A percentile compares a stretch with the other conserved stretches of the same genome.
Conservation (phyloP, 2,888 invertebrate species). For the Girardia tigrina region DNA sequence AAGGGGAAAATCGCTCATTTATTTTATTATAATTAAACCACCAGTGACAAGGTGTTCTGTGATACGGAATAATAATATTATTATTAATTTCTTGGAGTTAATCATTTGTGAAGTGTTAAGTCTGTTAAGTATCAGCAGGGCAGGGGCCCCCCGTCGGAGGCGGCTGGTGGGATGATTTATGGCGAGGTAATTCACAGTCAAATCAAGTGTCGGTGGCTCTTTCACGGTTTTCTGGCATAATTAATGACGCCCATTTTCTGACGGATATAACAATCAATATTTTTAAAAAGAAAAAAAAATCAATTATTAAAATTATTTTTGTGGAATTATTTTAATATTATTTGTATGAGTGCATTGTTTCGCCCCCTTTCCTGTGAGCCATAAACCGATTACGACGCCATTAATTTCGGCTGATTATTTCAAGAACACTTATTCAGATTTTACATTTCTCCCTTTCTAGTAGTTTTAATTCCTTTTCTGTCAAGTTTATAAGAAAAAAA, state of each 20-base stretch:
- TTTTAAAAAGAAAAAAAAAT: not conserved
- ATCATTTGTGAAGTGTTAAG: not conserved
- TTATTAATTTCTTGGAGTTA: not conserved
- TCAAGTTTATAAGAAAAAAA: no score
- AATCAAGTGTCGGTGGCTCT: not conserved
- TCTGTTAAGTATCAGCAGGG: not conserved
- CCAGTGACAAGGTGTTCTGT: not conserved
- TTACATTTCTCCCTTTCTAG: no score
- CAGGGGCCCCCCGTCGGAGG: not conserved
- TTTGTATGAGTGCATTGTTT: not conserved
- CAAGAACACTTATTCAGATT: no score
- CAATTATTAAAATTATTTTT: not conserved
- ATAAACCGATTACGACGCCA: no score
- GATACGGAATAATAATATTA: constrained; percentile 1
- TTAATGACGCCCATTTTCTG: not conserved
- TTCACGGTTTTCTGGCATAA: constrained; percentile 6
- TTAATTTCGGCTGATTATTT: no score
- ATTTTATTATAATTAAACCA: not conserved
- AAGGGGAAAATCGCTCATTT: not conserved
- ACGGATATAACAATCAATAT: not conserved
- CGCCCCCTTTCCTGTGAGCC: no score
- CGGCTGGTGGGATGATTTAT: not conserved
- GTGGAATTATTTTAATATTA: not conserved
- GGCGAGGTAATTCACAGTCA: not conserved
- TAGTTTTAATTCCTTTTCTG: no score